A percentile compares a stretch with the other conserved stretches of the same genome.
These are phyloP conservation scores for Oryzias curvinotus DNA, from an alignment of 2,113 vertebrate genomes.

Conservation along the genomic window DNA sequence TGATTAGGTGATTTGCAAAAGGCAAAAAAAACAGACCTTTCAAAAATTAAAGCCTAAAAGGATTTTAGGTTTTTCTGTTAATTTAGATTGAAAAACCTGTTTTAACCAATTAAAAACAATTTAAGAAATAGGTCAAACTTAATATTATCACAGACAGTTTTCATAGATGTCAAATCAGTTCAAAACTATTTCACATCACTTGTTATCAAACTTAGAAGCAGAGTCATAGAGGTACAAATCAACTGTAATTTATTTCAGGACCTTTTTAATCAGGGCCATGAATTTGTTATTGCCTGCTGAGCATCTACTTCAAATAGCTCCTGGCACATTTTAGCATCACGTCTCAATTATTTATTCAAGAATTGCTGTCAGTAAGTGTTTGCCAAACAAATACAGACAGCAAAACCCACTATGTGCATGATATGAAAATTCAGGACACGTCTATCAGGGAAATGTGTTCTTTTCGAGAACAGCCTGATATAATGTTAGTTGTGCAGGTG, in stretches of 20 bases:
- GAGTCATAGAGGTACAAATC: slow-evolving; percentile 26
- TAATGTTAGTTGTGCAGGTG: background rate
- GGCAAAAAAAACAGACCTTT: too few relatives aligned
- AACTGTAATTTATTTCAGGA: slow-evolving; percentile 10
- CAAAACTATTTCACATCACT: slow-evolving; percentile 11
- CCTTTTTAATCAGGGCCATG: slow-evolving; percentile 15
- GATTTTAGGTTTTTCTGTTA: too few relatives aligned
- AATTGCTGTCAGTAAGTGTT: slow-evolving; percentile 1
- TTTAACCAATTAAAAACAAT: too few relatives aligned
- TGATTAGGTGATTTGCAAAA: too few relatives aligned
- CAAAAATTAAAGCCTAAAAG: too few relatives aligned
- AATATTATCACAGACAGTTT: background rate
- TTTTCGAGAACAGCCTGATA: background rate
- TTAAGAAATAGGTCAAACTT: background rate
- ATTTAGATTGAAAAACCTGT: too few relatives aligned
- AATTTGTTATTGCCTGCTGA: slow-evolving; percentile 21
- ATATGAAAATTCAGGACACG: background rate
- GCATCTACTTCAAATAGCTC: slow-evolving; percentile 25
- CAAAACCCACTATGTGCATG: background rate
- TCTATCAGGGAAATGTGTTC: background rate
- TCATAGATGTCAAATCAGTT: slow-evolving; percentile 1
- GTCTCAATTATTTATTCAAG: slow-evolving; percentile 22
- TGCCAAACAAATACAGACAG: slow-evolving; percentile 15
- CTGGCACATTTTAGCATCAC: slow-evolving; percentile 19
- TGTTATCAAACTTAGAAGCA: slow-evolving; percentile 15